These are phyloP conservation scores for Cistogaster globosa DNA, from an alignment of 2,888 invertebrate species.

Conservation along the genomic window DNA sequence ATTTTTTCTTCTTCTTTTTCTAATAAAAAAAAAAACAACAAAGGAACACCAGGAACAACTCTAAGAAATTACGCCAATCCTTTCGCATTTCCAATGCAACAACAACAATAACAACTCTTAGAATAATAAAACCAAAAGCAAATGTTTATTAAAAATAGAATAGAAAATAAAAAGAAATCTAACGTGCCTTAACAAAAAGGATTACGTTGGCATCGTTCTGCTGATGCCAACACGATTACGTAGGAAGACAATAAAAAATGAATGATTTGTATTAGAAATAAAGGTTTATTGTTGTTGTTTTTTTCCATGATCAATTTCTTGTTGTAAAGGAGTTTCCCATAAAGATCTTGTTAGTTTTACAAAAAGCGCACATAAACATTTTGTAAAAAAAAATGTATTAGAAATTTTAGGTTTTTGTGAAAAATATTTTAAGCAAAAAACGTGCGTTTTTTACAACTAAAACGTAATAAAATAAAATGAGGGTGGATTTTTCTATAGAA, in stretches of 20 bases:
- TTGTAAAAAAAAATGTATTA: neutral
- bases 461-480: slow-evolving; percentile 49
- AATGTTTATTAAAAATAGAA: slow-evolving; percentile 50
- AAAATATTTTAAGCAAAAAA: slow-evolving; percentile 50
- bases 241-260: slow-evolving; percentile 59
- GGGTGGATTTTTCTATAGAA: slow-evolving; percentile 59
- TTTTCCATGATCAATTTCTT: slow-evolving; percentile 20
- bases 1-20: slow-evolving; percentile 17
- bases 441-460: slow-evolving; percentile 54
- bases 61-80: slow-evolving; percentile 65
- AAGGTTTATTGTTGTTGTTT: neutral
- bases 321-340: slow-evolving; percentile 51
- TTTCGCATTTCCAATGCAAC: slow-evolving; percentile 38
- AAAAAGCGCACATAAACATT: slow-evolving; percentile 64
- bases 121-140: slow-evolving; percentile 41
- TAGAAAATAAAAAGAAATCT: slow-evolving; percentile 36
- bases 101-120: neutral
- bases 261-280: slow-evolving; percentile 39
- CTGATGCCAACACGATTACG: slow-evolving; percentile 36
- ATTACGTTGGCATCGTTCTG: slow-evolving; percentile 75
- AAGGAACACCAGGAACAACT: slow-evolving; percentile 60
- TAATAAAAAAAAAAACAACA: slow-evolving; percentile 55
- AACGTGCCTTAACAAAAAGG: slow-evolving; percentile 81
- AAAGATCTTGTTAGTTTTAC: slow-evolving; percentile 78
- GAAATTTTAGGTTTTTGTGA: neutral